Conservation (phyloP, 2,797 vertebrate species). For the Bryconaethiops microstoma region DNA sequence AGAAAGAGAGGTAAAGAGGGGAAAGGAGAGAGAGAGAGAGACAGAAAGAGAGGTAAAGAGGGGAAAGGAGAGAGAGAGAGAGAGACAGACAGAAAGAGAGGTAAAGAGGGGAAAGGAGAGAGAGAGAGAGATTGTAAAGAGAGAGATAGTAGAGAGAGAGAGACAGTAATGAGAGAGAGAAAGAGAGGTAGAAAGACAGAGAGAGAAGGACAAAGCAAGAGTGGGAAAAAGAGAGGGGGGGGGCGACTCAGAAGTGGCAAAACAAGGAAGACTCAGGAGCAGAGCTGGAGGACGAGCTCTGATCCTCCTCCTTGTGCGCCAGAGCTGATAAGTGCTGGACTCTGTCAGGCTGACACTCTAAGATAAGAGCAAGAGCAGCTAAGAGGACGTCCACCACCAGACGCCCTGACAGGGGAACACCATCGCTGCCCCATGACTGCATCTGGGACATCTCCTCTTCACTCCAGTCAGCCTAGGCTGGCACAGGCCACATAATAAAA, state of each 20-base stretch:
- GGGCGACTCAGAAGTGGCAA: no score
- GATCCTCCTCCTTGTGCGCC: background rate
- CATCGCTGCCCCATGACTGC: background rate
- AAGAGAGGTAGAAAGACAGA: background rate
- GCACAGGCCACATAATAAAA: background rate
- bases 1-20: no score
- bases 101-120: no score
- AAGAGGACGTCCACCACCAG: background rate
- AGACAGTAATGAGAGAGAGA: background rate
- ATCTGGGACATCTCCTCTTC: background rate
- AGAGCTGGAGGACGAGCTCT: background rate
- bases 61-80: no score
- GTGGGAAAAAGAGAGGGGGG: no score
- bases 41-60: no score
- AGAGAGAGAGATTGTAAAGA: no score
- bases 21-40: no score
- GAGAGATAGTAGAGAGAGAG: background rate
- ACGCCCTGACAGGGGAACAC: background rate
- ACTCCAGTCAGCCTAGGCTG: background rate
- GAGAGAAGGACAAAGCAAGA: no score
- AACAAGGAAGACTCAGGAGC: background rate
- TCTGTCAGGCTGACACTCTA: background rate
- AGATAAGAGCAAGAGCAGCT: conserved; percentile 12
- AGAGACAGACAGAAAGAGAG: no score
- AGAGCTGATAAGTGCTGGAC: background rate